Evolutionary conservation across 2,888 invertebrate species (phyloP), one percentile per base, ranked within the genome.

Genomic region (Calameuta pallipes): DNA sequence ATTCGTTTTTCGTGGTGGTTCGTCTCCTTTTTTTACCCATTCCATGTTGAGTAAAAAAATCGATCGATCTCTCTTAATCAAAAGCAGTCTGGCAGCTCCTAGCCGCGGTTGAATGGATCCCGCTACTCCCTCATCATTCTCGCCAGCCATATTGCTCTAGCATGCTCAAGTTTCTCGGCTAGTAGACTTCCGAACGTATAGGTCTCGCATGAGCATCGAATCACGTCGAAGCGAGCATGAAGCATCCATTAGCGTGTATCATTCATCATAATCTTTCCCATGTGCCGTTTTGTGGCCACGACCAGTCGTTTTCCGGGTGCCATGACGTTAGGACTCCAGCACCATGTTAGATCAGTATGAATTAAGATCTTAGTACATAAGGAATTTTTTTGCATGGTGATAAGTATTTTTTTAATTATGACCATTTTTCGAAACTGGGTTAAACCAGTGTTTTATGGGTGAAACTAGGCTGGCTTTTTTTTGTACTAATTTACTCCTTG

Each of bases 221-320:
- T 75, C 69, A 73, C 73, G 37, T 80, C 75, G 68, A 79, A 35
- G 31, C 73, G 69, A 34, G 12, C 37, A 69, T 36, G 36, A 68
- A 68, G 74, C 76, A 77, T 35, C 76, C 77, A 77, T 71, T 75
- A 75, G 75, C 56, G 41, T 56, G 68, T 70, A 76, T 81, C 78
- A 77, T 81, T 74, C 79, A 78, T 82, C 79, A 81, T 80, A 82
- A 79, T 81, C 79, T 35, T 73, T 74, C n/a, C 41, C 69, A 75
- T 30, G 12, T 69, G 30, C 23, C 41, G 36, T 68, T 75, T 73
- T n/a, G 41, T 69, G 75, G 73, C 79, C 68, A 56, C 74, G 41
- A 75, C 31, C 71, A 30, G 71, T 13, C 71, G 71, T 56, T 56
- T 56, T 23, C 23, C 41, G 23, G 23, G 23, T 23, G 23, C 15